Base-by-base conservation (phyloP, 2,888 invertebrate species). In the Lagria hirta region DNA sequence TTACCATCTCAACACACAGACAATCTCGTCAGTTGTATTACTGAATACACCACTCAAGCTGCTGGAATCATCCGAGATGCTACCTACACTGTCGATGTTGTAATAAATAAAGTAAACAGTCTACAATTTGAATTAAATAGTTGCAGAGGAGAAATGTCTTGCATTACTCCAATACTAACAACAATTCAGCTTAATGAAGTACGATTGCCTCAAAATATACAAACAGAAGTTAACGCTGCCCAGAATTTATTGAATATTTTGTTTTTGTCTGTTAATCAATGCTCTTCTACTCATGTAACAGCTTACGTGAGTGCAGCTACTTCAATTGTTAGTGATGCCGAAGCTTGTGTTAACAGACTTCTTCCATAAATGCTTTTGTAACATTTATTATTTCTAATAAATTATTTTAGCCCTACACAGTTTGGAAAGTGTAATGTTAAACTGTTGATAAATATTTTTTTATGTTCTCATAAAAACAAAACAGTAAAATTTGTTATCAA, bases 171-270 rank as follows among this genome's bases (percentile, higher is more conserved):
- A 3, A 4, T 35, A 6, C 3, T 35, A 11, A 23, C 15, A 2
- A 26, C 23, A 13, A 33, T 33, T 7, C 14, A 13, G 5, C 23
- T 29, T 10, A 15, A 29, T 8, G 26, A 29, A 10, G 17, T 38
- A 23, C 38, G 38, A 4, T 14, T 38, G 8, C 29, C 38, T 10
- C 29, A 38, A 15, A 29, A 16, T 20, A 29, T 38, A n/a, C 21
- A 22, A 17, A 38, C 29, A 1, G 38, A 38, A 38, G 38, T 38
- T 1, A 10, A 22, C 6, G 14, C 38, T 1, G 20, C 12, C 10
- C 11, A 23, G 3, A 12, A 10, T 23, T 8, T 29, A 4, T 15
- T 38, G 23, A 29, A 6, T 13, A 22, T 29, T 15, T 28, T 38
- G 27, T 22, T 16, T 14, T 4, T 29, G 7, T 38, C 38, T 12